Evolutionary conservation across 2,888 invertebrate genomes (phyloP).

Genomic region (Melitaea athalia): DNA sequence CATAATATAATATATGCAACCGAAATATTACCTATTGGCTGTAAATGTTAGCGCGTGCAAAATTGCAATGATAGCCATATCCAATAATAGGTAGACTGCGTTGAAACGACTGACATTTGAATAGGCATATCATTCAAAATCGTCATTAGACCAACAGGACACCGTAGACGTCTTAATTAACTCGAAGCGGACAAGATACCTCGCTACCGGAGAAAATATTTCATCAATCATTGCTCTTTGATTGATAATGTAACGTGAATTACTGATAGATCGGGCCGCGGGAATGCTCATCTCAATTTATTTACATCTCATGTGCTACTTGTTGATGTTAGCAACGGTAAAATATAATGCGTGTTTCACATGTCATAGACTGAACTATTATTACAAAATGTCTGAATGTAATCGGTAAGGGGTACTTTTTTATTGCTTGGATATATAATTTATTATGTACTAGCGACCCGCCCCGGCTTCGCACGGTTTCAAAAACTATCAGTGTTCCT

Average conservation of each 20-base stretch:
- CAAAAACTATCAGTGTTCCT: too few relatives aligned
- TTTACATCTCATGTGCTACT: slow-evolving; percentile 80
- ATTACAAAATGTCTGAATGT: neutral
- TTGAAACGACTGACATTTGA: neutral
- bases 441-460: too few relatives aligned
- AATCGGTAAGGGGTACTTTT: neutral
- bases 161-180: slow-evolving; percentile 68
- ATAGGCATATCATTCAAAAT: slow-evolving; percentile 9
- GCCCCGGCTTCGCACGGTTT: too few relatives aligned
- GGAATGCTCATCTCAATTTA: slow-evolving; percentile 77
- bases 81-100: neutral
- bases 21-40: neutral
- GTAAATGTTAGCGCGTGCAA: neutral
- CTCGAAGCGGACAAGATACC: slow-evolving; percentile 76
- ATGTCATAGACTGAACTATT: slow-evolving; percentile 24
- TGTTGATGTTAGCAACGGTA: slow-evolving; percentile 76
- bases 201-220: slow-evolving; percentile 77
- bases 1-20: too few relatives aligned
- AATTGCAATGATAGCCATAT: too few relatives aligned
- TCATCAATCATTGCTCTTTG: slow-evolving; percentile 77
- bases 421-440: neutral
- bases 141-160: neutral
- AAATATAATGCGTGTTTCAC: slow-evolving; percentile 47
- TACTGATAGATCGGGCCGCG: slow-evolving; percentile 76
- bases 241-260: slow-evolving; percentile 80